Base-by-base conservation (phyloP, 2,888 invertebrate genomes). In the Drosophila robusta region DNA sequence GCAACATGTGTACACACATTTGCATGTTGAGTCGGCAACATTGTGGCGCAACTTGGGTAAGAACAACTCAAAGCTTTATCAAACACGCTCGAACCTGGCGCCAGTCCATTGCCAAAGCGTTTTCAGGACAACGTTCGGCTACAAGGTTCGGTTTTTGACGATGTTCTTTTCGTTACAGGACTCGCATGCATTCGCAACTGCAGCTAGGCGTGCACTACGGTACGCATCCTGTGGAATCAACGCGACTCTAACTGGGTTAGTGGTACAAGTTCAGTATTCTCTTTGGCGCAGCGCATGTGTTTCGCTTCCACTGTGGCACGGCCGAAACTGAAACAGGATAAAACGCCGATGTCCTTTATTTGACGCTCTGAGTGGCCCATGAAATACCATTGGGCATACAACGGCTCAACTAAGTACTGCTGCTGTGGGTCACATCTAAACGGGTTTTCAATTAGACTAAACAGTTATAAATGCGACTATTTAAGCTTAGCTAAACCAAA, bases 241-340 rank as follows among this genome's bases (percentile, higher is more conserved):
- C 52, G 44, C 24, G 18, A 22, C 11, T 56, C 83, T 85, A 89
- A 89, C 85, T 90, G 90, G 90, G 90, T 90, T 90, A 90, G 86
- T 90, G 89, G 90, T 89, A 90, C 90, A 90, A 90, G 90, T 90
- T 90, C 90, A 90, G 89, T 90, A 78, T 58, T 58, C 68, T 64
- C 69, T 71, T 77, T 77, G 83, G 69, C 82, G 85, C 83, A 82
- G 70, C 65, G 66, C 61, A 50, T 54, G 62, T 70, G 69, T 75
- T 75, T 52, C 76, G 49, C 24, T 61, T 50, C 76, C 64, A 42
- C 39, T 14, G n/a, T 55, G 51, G 45, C 49, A 45, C 44, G 7
- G 34, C 36, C 47, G 74, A 66, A 75, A 75, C 22, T 54, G 70
- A 57, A 75, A 70, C 75, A 62, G 76, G 56, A 75, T 49, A 41